phyloP scores from a whole-genome alignment of 1,140 invertebrate genomes.

The Dendroctonus valens region DNA sequence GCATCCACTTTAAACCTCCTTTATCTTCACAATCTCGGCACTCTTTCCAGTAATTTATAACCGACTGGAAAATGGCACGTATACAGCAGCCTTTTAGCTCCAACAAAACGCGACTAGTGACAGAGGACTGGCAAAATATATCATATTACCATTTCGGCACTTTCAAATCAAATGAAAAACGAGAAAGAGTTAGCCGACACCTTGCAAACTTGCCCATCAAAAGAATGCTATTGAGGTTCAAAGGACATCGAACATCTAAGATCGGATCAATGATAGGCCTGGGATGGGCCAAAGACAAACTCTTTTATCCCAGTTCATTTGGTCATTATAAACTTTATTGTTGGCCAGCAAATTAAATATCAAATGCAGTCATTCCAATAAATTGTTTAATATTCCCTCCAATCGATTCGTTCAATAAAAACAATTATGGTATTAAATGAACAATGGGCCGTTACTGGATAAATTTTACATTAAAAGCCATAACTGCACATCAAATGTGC shows the following conservation, averaged over 20 bases:
- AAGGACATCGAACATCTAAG: not conserved
- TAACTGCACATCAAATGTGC: not conserved
- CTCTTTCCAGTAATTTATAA: constrained; percentile 3
- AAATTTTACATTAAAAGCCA: not conserved
- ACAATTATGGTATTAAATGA: not conserved
- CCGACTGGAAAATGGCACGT: not conserved
- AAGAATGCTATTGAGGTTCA: not conserved
- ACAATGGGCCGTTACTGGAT: not conserved
- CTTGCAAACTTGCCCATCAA: not conserved
- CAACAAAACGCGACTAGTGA: constrained; percentile 1
- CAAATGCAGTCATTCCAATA: not conserved
- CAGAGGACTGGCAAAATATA: not conserved
- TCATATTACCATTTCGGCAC: constrained; percentile 1
- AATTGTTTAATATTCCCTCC: not conserved
- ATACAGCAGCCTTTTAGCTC: not conserved
- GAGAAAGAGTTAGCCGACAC: not conserved
- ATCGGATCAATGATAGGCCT: not conserved
- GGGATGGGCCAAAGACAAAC: not conserved
- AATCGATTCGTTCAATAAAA: not conserved
- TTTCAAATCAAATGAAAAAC: not conserved
- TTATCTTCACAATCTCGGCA: constrained; percentile 1
- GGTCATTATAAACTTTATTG: not conserved
- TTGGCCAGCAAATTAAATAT: not conserved
- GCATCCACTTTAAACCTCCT: constrained; percentile 2
- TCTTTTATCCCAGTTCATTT: not conserved